Base-by-base conservation (phyloP, 2,113 vertebrate species). In the Sitta europaea region DNA sequence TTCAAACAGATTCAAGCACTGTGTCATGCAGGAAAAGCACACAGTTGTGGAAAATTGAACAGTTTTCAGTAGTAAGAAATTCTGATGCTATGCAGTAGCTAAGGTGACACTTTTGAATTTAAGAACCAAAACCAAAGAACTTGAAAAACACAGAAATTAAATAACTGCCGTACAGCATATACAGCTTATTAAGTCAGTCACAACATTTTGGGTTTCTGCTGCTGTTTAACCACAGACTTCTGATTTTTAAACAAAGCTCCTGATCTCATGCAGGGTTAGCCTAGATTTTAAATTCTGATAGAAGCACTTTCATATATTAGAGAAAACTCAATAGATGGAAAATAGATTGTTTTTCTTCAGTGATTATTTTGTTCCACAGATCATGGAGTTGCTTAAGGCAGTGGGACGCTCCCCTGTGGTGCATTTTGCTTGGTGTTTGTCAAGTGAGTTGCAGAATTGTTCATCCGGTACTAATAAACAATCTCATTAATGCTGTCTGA, bases 391-490 rank as follows among this genome's bases (percentile, higher is more conserved):
- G 96, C 92, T 94, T 81, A 96, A 90, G 92, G 93, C 95, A 97
- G 67, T 67, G 77, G 89, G 88, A 92, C 0, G 9, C 88, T 97
- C 96, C 92, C 96, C 92, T 96, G 93, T 81, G 90, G 94, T 92
- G 90, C 67, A 87, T 90, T 93, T 92, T 93, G 76, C 81, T 89
- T 88, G 71, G 88, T 94, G 76, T 97, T 97, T 97, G 93, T 96
- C 94, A 96, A 96, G 80, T 61, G 90, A 93, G 93, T 92, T 94
- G 95, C 93, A 94, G 93, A 97, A 93, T 92, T 97, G 91, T 86
- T 96, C 97, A 97, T 96, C 94, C 95, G 59, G 59, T 94, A 94
- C 95, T 97, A 97, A 97, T 97, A 97, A 97, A 97, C 96, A 96
- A 95, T 90, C 96, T 96, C 92, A 97, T 97, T 96, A 97, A 96